Conservation (phyloP, 2,888 invertebrate species). For the Polietes domitor region DNA sequence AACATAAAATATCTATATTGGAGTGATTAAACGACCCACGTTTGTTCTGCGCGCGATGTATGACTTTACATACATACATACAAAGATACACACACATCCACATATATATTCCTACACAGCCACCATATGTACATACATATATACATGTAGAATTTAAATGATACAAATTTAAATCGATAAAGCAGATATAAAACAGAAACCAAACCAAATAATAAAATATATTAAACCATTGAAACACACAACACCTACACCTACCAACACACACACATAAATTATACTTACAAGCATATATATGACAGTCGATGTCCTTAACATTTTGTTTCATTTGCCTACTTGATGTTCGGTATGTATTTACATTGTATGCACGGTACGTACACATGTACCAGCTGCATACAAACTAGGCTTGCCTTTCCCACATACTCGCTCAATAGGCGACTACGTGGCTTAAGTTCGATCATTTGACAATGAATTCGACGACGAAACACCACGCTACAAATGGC, state of each 20-base stretch:
- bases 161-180: slow-evolving; percentile 62
- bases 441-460: not conserved
- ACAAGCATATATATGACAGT: not conserved
- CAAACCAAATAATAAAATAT: slow-evolving; percentile 25
- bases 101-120: not conserved
- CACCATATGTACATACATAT: not conserved
- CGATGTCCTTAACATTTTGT: not conserved
- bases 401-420: no score
- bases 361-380: not conserved
- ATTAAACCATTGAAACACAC: slow-evolving; percentile 30
- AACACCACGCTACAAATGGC: no score
- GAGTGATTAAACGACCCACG: slow-evolving; percentile 19
- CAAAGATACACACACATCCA: not conserved
- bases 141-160: slow-evolving; percentile 28
- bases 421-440: not conserved
- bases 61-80: not conserved
- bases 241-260: not conserved
- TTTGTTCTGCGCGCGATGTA: not conserved
- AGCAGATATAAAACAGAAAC: slow-evolving; percentile 49
- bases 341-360: slow-evolving; percentile 12
- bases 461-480: no score
- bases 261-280: not conserved
- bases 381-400: not conserved
- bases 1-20: not conserved
- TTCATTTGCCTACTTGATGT: slow-evolving; percentile 10